Conservation (phyloP, 1,140 invertebrate genomes). For the Atta texana region DNA sequence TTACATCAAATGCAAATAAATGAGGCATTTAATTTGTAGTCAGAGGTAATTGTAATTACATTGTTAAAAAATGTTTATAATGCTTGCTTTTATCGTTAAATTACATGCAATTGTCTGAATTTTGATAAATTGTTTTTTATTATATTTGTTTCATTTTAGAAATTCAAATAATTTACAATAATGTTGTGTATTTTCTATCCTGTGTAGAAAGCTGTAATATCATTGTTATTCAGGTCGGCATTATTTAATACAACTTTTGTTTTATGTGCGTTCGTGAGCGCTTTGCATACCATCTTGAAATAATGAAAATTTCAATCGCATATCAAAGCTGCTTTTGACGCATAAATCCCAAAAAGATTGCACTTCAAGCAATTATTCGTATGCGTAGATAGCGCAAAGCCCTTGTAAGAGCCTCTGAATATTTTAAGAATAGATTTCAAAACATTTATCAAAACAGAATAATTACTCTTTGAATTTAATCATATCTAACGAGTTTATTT, state of each 20-base stretch:
- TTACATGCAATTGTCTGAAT: not conserved
- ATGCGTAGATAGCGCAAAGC: not conserved
- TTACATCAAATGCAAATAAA: not conserved
- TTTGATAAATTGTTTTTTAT: not conserved
- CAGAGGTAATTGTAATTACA: not conserved
- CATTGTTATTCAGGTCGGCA: conserved; percentile 17
- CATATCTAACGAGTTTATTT: conserved; percentile 2
- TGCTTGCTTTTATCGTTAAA: not conserved
- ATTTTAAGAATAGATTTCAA: conserved; percentile 35
- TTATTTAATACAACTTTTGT: conserved; percentile 21
- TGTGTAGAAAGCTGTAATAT: not conserved
- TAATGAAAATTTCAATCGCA: conserved; percentile 42
- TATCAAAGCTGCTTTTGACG: conserved; percentile 41
- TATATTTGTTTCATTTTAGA: not conserved
- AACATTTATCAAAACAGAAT: conserved; percentile 1
- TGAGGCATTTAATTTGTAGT: not conserved
- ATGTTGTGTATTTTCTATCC: not conserved
- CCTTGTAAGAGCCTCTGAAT: conserved; percentile 28
- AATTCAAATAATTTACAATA: not conserved
- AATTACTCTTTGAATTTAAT: conserved; percentile 51
- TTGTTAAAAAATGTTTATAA: not conserved
- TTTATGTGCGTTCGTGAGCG: conserved; percentile 10
- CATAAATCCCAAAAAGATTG: conserved; percentile 20
- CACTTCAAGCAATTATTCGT: conserved; percentile 24
- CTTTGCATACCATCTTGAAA: conserved; percentile 37